A percentile compares a stretch with the other conserved stretches of the same genome.
Evolutionary conservation across 2,113 vertebrate genomes (phyloP).

Genomic region (Hypocryptadius cinnamomeus): DNA sequence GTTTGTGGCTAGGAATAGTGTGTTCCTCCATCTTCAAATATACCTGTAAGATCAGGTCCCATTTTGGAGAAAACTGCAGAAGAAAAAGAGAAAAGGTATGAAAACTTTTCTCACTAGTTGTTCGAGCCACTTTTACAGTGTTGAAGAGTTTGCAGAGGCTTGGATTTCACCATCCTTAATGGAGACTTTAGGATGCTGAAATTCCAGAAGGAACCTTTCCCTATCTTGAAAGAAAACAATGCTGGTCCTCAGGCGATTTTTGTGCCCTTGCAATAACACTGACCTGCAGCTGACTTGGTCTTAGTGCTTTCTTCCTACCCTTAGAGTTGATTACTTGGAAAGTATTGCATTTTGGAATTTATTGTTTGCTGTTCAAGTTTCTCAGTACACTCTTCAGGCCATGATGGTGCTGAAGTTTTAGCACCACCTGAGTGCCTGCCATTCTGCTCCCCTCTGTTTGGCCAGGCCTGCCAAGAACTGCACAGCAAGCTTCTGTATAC

Average conservation of each 20-base stretch:
- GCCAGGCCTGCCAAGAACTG: neutral
- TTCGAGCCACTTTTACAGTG: neutral
- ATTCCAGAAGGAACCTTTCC: neutral
- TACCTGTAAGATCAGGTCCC: neutral
- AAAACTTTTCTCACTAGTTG: neutral
- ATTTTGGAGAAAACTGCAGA: neutral
- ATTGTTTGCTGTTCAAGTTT: neutral
- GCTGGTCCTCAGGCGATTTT: neutral
- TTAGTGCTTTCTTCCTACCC: neutral
- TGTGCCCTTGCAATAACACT: neutral
- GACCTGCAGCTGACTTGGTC: neutral
- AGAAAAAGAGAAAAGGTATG: neutral
- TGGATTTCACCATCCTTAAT: neutral
- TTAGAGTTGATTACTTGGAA: neutral
- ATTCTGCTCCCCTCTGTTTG: neutral
- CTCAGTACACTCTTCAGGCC: neutral
- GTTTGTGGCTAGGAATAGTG: neutral
- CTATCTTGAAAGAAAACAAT: neutral
- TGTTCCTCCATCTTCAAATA: neutral
- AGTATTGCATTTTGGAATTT: neutral
- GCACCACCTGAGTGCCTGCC: neutral
- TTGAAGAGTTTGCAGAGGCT: neutral
- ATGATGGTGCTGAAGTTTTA: neutral
- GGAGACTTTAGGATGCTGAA: neutral
- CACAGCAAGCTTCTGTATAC: neutral